Conservation (phyloP, 1,140 invertebrate species). For the Laodelphax striatellus region DNA sequence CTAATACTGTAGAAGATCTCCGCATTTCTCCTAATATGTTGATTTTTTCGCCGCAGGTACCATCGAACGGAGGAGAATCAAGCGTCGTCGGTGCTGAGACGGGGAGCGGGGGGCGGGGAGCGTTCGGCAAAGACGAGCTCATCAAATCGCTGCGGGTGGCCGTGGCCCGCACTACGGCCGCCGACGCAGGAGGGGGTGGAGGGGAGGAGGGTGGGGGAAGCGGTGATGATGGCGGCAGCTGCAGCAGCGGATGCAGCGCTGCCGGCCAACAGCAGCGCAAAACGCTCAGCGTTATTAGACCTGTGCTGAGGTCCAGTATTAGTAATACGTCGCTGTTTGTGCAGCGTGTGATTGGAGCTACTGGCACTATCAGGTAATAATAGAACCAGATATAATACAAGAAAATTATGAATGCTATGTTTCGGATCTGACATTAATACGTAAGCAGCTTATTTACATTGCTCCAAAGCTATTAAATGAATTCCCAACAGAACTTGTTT, state of each 20-base stretch:
- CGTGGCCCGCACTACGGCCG: conserved; percentile 11
- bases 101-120: conserved; percentile 13
- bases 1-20: too few species aligned
- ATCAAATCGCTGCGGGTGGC: conserved; percentile 20
- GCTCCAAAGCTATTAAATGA: too few species aligned
- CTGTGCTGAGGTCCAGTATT: conserved; percentile 32
- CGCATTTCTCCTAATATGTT: too few species aligned
- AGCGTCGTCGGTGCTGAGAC: conserved; percentile 22
- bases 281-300: conserved; percentile 12
- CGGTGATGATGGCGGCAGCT: background rate
- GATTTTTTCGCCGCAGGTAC: background rate
- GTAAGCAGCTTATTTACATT: too few species aligned
- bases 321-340: conserved; percentile 37
- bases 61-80: background rate
- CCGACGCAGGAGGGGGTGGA: background rate
- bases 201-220: background rate
- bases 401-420: too few species aligned
- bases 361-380: conserved; percentile 21
- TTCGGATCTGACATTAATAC: too few species aligned
- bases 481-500: too few species aligned
- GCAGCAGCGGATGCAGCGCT: background rate
- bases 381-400: too few species aligned
- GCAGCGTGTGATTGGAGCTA: conserved; percentile 38
- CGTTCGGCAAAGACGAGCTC: conserved; percentile 4
- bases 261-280: too few species aligned